Percentiles rank a stretch among this genome's conserved stretches.
Evolutionary conservation across 2,888 invertebrate genomes (phyloP).

Genomic region (Microctonus hyperodae): DNA sequence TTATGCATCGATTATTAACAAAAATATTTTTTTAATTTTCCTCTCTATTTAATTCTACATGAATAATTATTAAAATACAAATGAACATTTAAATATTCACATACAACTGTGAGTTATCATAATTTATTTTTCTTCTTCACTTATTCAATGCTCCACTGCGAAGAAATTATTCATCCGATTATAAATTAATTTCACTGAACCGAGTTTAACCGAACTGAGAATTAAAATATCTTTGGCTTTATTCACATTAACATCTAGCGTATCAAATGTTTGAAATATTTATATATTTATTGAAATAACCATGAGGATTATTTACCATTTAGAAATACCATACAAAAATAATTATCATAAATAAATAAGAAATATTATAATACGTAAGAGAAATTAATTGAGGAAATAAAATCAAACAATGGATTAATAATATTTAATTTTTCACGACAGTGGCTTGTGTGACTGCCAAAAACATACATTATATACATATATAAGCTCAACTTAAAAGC

Average conservation of each 20-base stretch:
- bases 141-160: constrained; percentile 36
- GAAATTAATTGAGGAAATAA: too few species aligned
- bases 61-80: too few species aligned
- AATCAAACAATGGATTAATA: neutral
- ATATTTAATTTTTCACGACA: neutral
- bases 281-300: too few species aligned
- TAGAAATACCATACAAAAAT: neutral
- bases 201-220: constrained; percentile 46
- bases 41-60: too few species aligned
- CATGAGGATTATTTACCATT: too few species aligned
- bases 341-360: too few species aligned
- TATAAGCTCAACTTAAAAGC: constrained; percentile 29
- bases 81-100: too few species aligned
- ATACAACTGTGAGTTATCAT: neutral
- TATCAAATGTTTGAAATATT: neutral
- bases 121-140: neutral
- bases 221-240: constrained; percentile 39
- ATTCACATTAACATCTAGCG: neutral
- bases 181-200: constrained; percentile 48
- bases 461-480: constrained; percentile 31
- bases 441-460: constrained; percentile 5
- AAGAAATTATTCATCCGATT: constrained; percentile 49
- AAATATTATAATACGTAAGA: too few species aligned
- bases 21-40: too few species aligned
- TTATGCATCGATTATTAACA: too few species aligned